These are phyloP conservation scores for Ophion obscuratus DNA, from an alignment of 2,888 invertebrate genomes.

Conservation along the genomic window DNA sequence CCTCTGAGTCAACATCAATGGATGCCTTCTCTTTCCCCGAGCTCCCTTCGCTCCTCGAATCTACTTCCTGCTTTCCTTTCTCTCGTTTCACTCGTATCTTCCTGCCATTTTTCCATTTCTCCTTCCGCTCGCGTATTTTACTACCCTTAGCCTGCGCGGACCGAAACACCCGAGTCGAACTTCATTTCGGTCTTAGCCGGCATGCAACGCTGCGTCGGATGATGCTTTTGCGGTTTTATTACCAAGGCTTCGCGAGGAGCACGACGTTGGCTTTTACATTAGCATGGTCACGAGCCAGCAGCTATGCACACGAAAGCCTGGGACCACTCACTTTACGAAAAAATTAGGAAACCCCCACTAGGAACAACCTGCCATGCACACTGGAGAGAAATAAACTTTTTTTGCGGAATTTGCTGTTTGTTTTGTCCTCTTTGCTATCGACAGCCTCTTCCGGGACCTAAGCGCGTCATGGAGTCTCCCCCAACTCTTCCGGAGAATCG, in stretches of 20 bases:
- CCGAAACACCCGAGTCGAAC: constrained; percentile 27
- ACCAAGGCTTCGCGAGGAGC: constrained; percentile 11
- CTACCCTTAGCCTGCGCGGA: constrained; percentile 1
- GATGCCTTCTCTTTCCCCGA: constrained; percentile 43
- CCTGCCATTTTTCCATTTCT: constrained; percentile 12
- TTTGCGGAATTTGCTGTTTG: too few relatives aligned
- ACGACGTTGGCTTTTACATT: not conserved
- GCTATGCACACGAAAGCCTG: too few relatives aligned
- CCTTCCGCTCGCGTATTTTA: constrained; percentile 46
- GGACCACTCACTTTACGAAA: too few relatives aligned
- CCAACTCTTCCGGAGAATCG: not conserved
- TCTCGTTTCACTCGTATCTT: constrained; percentile 17
- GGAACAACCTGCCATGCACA: too few relatives aligned
- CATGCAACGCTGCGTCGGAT: constrained; percentile 4
- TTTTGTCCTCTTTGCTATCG: too few relatives aligned
- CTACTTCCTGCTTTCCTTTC: constrained; percentile 23
- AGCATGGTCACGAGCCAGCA: not conserved
- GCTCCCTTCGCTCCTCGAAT: constrained; percentile 16
- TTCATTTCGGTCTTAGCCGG: constrained; percentile 37
- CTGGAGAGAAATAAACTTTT: too few relatives aligned
- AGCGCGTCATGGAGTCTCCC: constrained; percentile 5
- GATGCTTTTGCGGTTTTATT: constrained; percentile 42
- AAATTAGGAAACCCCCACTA: too few relatives aligned
- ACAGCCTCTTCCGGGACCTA: not conserved
- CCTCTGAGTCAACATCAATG: constrained; percentile 63